Conservation (phyloP, 1,140 invertebrate species). For the Bacillus rossius region DNA sequence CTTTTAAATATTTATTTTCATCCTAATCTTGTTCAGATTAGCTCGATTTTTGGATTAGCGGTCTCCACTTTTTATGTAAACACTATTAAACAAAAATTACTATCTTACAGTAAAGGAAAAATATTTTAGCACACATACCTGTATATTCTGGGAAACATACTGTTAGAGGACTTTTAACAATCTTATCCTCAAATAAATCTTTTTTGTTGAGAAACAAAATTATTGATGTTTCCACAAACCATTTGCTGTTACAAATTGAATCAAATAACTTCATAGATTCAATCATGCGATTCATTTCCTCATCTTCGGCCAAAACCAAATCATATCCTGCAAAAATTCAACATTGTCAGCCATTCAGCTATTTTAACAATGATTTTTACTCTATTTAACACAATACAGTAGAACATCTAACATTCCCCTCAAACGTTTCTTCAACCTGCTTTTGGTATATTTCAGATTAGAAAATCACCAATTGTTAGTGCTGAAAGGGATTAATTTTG, state of each 20-base stretch:
- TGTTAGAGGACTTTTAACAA: slow-evolving; percentile 82
- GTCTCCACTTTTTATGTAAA: no score
- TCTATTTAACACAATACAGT: background rate
- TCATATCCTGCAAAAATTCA: slow-evolving; percentile 58
- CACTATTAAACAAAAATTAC: no score
- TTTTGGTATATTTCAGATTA: no score
- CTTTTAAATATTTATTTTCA: no score
- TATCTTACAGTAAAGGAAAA: no score
- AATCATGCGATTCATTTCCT: slow-evolving; percentile 77
- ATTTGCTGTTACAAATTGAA: slow-evolving; percentile 96
- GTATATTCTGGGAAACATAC: slow-evolving; percentile 94
- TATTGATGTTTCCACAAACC: slow-evolving; percentile 97
- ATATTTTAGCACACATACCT: no score
- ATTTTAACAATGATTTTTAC: background rate
- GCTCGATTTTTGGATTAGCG: no score
- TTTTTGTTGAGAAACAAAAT: slow-evolving; percentile 97
- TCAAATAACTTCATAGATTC: slow-evolving; percentile 95
- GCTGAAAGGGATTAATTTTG: no score
- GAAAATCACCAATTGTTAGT: no score
- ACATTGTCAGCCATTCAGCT: background rate
- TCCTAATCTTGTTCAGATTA: no score
- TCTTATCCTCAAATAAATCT: slow-evolving; percentile 94
- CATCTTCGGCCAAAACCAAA: slow-evolving; percentile 61
- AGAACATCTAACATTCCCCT: background rate
- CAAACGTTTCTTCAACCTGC: no score